Conservation (phyloP, 1,140 invertebrate genomes). For the Listronotus bonariensis region DNA sequence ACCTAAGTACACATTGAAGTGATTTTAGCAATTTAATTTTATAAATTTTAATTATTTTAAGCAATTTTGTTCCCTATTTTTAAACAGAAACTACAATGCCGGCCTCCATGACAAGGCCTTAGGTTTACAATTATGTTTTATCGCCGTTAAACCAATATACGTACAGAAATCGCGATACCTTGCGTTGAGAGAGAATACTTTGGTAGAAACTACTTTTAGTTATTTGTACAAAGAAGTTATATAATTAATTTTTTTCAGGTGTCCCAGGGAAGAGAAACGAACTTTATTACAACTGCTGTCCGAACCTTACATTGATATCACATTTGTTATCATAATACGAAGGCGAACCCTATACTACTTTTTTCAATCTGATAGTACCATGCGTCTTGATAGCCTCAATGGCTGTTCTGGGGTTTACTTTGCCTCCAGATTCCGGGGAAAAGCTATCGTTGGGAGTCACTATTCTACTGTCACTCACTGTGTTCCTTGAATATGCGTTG, state of each 20-base stretch:
- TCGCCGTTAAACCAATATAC: no score
- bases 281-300: conserved; percentile 81
- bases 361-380: conserved; percentile 99
- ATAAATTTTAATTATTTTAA: no score
- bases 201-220: no score
- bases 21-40: no score
- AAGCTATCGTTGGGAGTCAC: conserved; percentile 98
- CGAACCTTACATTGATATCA: conserved; percentile 95
- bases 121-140: no score
- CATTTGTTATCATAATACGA: conserved; percentile 95
- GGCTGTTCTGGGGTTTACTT: conserved; percentile 95
- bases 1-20: no score
- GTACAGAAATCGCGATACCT: no score
- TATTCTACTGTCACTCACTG: conserved; percentile 97
- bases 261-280: conserved; percentile 86
- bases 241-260: conserved; percentile 67
- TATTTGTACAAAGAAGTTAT: no score
- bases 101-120: no score
- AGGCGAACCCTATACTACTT: conserved; percentile 97
- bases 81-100: no score
- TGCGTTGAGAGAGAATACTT: no score
- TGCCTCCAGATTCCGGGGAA: conserved; percentile 98
- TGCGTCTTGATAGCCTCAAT: conserved; percentile 98
- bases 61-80: no score
- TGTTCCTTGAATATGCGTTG: conserved; percentile 94